Percentiles rank a stretch among this genome's conserved stretches.
Evolutionary conservation across 2,113 vertebrate genomes (phyloP).

Genomic region (Junco hyemalis): DNA sequence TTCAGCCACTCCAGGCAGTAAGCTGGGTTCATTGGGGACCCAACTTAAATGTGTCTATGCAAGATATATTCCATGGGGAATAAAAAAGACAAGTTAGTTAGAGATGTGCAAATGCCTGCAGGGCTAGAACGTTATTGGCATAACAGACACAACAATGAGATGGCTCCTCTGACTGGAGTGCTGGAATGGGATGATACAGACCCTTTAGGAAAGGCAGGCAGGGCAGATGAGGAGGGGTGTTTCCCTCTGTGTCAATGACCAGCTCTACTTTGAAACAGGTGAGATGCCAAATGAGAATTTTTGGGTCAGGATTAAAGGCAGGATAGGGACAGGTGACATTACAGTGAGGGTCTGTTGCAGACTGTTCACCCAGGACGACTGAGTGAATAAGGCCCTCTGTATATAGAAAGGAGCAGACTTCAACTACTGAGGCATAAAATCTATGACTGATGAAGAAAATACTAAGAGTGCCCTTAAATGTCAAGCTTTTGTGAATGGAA

Average conservation of each 20-base stretch:
- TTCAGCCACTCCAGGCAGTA: not conserved
- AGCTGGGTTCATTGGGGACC: too few species aligned
- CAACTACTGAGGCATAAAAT: not conserved
- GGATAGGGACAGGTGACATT: not conserved
- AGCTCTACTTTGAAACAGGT: not conserved
- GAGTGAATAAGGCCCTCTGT: too few species aligned
- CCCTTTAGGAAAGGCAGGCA: not conserved
- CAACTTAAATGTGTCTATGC: not conserved
- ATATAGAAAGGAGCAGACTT: not conserved
- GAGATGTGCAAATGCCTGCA: not conserved
- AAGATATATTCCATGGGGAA: not conserved
- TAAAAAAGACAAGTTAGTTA: not conserved
- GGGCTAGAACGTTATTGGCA: too few species aligned
- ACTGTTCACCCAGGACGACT: not conserved
- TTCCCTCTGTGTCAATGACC: not conserved
- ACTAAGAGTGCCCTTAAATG: not conserved
- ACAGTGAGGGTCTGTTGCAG: not conserved
- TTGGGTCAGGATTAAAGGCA: not conserved
- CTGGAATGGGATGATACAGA: not conserved
- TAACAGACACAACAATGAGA: fast-evolving
- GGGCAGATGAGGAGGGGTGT: not conserved
- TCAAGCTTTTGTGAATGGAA: not conserved
- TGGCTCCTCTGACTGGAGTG: not conserved
- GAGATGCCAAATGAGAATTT: not conserved
- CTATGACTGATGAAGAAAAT: not conserved